phyloP scores from a whole-genome alignment of 2,113 vertebrate species.

The Nycticorax nycticorax region DNA sequence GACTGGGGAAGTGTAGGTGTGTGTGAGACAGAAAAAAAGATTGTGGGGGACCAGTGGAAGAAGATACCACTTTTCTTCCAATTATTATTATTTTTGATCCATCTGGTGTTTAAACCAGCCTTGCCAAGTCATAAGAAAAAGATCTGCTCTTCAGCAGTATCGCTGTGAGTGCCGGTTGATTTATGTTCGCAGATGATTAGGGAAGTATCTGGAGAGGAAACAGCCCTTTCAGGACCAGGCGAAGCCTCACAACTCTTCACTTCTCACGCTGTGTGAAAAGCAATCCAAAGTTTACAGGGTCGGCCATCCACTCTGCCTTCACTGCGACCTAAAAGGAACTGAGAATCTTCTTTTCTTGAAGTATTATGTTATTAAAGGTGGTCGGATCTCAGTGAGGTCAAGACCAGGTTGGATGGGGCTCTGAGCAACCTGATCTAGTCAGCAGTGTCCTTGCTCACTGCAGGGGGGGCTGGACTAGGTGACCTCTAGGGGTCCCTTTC shows the following conservation, averaged over 20 bases:
- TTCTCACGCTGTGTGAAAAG: background rate
- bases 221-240: background rate
- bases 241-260: background rate
- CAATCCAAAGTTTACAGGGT: background rate
- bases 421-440: too few relatives aligned
- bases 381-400: background rate
- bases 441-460: too few relatives aligned
- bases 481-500: too few relatives aligned
- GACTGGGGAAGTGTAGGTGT: conserved; percentile 26
- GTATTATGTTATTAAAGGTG: background rate
- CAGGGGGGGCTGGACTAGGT: too few relatives aligned
- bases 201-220: background rate
- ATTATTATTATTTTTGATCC: conserved; percentile 36
- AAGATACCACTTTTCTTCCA: conserved; percentile 24
- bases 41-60: background rate
- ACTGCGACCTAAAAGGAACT: background rate
- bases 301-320: background rate
- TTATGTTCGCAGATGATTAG: conserved; percentile 6
- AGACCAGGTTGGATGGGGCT: too few relatives aligned
- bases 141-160: background rate
- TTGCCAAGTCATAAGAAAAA: conserved; percentile 23
- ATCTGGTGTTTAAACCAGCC: conserved; percentile 43
- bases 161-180: background rate
- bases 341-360: background rate
- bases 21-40: conserved; percentile 26